Conservation (phyloP, 2,888 invertebrate genomes). For the Sphecodes monilicornis region DNA sequence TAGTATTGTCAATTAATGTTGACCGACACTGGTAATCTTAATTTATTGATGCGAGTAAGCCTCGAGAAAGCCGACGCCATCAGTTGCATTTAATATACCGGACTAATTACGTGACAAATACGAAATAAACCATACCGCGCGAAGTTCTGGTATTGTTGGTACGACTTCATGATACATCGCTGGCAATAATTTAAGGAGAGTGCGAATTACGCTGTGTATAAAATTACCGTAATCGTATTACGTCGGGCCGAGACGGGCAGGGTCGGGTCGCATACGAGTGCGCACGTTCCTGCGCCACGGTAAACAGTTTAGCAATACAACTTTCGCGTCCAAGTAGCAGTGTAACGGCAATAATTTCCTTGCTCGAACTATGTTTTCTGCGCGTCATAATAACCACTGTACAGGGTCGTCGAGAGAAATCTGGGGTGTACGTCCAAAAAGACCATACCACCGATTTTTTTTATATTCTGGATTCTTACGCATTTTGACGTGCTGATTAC, state of each 20-base stretch:
- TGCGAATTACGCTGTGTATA: conserved; percentile 20
- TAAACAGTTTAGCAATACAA: conserved; percentile 43
- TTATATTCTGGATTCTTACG: too few relatives aligned
- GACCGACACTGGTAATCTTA: not conserved
- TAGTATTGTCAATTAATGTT: not conserved
- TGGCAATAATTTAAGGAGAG: conserved; percentile 5
- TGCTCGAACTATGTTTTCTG: conserved; percentile 38
- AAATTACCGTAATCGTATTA: conserved; percentile 32
- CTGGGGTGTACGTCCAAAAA: too few relatives aligned
- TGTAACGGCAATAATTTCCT: conserved; percentile 41
- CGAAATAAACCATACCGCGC: not conserved
- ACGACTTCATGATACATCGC: not conserved
- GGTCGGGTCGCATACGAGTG: not conserved
- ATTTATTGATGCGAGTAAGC: not conserved
- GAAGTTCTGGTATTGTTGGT: not conserved
- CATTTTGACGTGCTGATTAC: too few relatives aligned
- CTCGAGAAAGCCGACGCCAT: not conserved
- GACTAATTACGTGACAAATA: not conserved
- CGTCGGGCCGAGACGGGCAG: not conserved
- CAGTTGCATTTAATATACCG: not conserved
- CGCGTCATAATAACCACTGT: conserved; percentile 17
- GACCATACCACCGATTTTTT: too few relatives aligned
- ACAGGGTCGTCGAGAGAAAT: not conserved
- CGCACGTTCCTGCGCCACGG: not conserved
- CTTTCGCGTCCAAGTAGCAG: conserved; percentile 31